phyloP scores from a whole-genome alignment of 2,113 vertebrate species.

The Fulmarus glacialis region DNA sequence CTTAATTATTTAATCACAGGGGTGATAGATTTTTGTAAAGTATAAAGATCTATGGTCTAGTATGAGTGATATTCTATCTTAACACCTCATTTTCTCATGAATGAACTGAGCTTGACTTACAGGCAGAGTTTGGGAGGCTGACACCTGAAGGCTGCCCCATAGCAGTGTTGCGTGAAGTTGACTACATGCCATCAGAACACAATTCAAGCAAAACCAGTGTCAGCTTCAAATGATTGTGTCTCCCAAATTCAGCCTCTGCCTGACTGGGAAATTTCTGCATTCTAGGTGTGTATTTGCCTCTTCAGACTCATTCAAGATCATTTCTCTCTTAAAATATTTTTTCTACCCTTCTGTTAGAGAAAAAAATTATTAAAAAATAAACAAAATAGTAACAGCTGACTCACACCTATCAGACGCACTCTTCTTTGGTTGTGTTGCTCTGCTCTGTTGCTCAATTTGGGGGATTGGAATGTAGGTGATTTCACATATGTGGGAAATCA shows the following conservation, averaged over 20 bases:
- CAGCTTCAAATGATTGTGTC: background rate
- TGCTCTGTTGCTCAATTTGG: background rate
- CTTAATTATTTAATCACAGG: background rate
- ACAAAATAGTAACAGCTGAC: background rate
- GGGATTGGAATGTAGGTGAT: background rate
- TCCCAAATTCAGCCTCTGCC: background rate
- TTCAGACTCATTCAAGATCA: background rate
- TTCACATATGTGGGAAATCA: background rate
- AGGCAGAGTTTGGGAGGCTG: background rate
- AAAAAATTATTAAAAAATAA: background rate
- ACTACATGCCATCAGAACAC: background rate
- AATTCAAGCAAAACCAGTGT: background rate
- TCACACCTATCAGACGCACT: background rate
- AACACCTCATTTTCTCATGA: background rate
- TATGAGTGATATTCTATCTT: fast-evolving
- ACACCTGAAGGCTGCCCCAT: background rate
- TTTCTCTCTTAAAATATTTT: background rate
- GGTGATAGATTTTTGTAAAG: background rate
- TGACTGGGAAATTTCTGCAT: background rate
- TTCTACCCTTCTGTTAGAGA: background rate
- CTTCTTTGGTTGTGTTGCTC: background rate
- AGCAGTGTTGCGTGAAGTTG: background rate
- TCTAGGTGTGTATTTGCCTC: background rate
- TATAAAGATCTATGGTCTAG: background rate
- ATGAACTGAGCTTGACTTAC: background rate